Conservation (phyloP, 2,113 vertebrate species). For the Sclerurus mexicanus region DNA sequence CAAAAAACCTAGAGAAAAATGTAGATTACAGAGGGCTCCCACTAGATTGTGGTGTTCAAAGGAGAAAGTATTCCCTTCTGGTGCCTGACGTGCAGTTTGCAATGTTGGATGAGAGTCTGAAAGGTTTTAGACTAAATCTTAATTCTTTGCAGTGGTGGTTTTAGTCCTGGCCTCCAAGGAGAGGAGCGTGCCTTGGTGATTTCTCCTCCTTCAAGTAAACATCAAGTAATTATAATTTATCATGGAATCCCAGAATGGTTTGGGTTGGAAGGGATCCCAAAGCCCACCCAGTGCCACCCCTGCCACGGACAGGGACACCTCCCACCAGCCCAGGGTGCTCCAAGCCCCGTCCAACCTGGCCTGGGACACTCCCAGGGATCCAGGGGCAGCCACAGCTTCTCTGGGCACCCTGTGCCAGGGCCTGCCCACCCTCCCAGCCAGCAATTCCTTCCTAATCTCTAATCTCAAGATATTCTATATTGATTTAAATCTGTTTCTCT, state of each 20-base stretch:
- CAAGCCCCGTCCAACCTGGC: neutral
- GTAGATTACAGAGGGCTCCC: neutral
- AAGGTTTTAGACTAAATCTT: neutral
- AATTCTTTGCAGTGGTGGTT: accelerated
- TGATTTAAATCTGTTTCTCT: neutral
- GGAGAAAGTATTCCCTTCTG: neutral
- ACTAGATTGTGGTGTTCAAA: neutral
- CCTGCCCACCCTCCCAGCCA: neutral
- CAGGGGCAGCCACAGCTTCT: neutral
- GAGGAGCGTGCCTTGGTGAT: accelerated
- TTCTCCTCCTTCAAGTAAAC: neutral
- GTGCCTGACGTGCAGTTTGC: neutral
- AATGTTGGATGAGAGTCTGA: neutral
- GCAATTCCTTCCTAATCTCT: neutral
- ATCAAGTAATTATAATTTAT: neutral
- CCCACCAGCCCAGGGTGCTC: neutral
- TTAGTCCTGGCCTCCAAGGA: neutral
- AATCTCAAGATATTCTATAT: neutral
- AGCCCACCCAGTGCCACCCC: neutral
- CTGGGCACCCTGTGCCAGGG: neutral
- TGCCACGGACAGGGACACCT: neutral
- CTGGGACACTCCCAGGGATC: neutral
- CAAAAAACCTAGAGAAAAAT: neutral
- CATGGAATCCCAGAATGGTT: accelerated
- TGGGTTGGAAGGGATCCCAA: neutral